A percentile compares a stretch with the other conserved stretches of the same genome.
Conservation (phyloP, 2,797 vertebrate species). For the Paratrypauchen microcephalus region DNA sequence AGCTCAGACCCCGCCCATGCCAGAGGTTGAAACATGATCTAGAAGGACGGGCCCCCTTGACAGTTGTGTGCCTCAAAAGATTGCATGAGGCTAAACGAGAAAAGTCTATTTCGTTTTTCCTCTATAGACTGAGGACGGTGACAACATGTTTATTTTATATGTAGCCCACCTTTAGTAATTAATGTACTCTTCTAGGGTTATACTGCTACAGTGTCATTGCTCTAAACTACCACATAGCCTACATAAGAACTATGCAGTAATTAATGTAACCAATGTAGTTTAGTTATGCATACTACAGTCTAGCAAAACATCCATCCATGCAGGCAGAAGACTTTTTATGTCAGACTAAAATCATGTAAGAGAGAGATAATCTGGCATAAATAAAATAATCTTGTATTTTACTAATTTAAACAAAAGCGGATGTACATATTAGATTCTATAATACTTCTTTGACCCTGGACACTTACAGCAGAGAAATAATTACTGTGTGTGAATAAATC, state of each 20-base stretch:
- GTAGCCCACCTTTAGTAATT: background rate
- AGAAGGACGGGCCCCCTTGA: constrained; percentile 17
- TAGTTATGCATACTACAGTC: constrained; percentile 12
- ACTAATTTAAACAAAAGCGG: too few relatives aligned
- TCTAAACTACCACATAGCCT: background rate
- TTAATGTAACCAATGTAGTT: constrained; percentile 25
- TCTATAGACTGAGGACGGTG: background rate
- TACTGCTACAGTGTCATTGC: background rate
- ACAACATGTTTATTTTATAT: background rate
- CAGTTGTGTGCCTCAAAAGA: constrained; percentile 44
- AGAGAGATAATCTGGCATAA: background rate
- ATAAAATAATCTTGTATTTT: background rate
- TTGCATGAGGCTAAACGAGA: constrained; percentile 19
- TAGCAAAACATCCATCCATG: constrained; percentile 5
- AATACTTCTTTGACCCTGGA: background rate
- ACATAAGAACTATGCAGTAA: background rate
- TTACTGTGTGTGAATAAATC: background rate
- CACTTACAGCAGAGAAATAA: background rate
- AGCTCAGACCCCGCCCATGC: constrained; percentile 7
- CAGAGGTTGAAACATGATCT: constrained; percentile 51
- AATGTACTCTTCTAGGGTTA: background rate
- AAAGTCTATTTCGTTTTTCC: constrained; percentile 5
- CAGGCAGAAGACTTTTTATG: background rate
- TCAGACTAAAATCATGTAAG: background rate
- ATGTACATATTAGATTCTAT: too few relatives aligned